Evolutionary conservation across 2,888 invertebrate genomes (phyloP).

Genomic region (Coleophora flavipennella): DNA sequence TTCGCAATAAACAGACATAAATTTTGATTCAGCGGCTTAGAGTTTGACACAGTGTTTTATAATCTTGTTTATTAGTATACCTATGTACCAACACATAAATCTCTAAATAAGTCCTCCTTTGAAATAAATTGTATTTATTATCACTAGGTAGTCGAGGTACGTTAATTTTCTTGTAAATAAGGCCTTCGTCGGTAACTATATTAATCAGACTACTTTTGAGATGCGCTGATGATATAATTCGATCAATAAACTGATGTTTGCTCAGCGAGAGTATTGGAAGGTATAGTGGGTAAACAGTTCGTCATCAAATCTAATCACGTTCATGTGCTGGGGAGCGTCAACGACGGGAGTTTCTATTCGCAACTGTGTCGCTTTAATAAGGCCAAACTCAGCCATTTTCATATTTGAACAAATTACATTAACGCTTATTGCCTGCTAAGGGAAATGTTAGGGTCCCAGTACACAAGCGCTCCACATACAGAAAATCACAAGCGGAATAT

Average conservation of each 20-base stretch:
- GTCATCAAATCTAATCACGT: conserved; percentile 41
- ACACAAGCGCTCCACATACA: conserved; percentile 29
- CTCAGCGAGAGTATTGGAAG: neutral
- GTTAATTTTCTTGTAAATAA: too few species aligned
- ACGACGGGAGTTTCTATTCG: conserved; percentile 20
- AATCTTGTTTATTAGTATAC: conserved; percentile 39
- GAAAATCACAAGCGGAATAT: neutral
- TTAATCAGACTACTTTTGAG: too few species aligned
- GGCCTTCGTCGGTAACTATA: too few species aligned
- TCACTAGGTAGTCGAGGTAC: too few species aligned
- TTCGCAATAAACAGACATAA: conserved; percentile 32
- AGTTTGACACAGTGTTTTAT: conserved; percentile 32
- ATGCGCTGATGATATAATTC: conserved; percentile 6
- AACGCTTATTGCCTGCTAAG: conserved; percentile 47
- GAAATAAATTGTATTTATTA: too few species aligned
- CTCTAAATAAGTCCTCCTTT: conserved; percentile 15
- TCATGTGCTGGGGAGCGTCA: conserved; percentile 30
- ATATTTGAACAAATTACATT: conserved; percentile 63
- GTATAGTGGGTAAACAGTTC: conserved; percentile 22
- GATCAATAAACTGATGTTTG: conserved; percentile 12
- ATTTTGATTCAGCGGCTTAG: conserved; percentile 38
- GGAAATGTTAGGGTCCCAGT: conserved; percentile 27
- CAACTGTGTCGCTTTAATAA: conserved; percentile 51
- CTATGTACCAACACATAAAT: conserved; percentile 27
- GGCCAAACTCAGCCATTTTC: conserved; percentile 51